Evolutionary conservation across 2,797 vertebrate genomes (phyloP).

Genomic region (Enteromius mattozi): DNA sequence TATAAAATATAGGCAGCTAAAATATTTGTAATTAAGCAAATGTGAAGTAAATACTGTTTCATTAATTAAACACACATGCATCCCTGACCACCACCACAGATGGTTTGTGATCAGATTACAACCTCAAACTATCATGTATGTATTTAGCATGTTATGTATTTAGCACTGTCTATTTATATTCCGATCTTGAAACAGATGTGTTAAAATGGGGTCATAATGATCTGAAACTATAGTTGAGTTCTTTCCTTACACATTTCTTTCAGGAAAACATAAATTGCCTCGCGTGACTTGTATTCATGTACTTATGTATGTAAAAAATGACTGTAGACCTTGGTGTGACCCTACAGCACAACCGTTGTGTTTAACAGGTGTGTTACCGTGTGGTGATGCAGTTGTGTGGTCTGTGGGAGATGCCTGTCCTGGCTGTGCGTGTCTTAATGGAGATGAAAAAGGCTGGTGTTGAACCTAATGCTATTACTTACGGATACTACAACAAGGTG

Average conservation of each 20-base stretch:
- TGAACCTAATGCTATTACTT: conserved; percentile 96
- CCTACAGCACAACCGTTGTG: background rate
- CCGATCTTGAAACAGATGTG: background rate
- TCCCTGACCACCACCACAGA: background rate
- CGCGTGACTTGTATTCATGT: background rate
- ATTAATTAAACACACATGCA: background rate
- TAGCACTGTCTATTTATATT: background rate
- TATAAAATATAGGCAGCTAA: background rate
- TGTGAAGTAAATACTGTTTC: background rate
- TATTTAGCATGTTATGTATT: background rate
- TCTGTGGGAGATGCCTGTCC: conserved; percentile 90
- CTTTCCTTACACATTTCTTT: background rate
- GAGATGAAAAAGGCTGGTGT: conserved; percentile 97
- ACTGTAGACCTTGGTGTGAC: background rate
- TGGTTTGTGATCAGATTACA: background rate
- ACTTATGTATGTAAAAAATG: background rate
- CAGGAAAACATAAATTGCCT: background rate
- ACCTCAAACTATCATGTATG: background rate
- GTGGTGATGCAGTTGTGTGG: conserved; percentile 98
- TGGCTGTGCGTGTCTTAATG: conserved; percentile 93
- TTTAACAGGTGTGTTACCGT: conserved; percentile 92
- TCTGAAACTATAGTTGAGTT: background rate
- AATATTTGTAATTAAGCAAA: background rate
- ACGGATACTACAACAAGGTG: conserved; percentile 89
- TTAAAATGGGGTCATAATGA: background rate